Conservation (phyloP, 1,140 invertebrate genomes). For the Trinorchestia longiramus region DNA sequence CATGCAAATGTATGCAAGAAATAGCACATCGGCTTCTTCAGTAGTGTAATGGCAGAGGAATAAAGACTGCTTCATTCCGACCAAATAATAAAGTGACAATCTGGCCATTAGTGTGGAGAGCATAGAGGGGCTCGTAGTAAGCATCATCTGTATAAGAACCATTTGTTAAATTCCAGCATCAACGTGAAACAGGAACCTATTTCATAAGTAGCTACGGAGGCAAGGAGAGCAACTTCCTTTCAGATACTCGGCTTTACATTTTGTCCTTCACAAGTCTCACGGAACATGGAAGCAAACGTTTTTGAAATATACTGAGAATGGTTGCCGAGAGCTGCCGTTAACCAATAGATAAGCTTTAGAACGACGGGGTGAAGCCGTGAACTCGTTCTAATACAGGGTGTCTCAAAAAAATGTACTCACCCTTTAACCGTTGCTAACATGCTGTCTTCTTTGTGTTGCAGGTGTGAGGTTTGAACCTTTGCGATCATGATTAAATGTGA, state of each 20-base stretch:
- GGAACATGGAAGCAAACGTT: neutral
- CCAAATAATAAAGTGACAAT: neutral
- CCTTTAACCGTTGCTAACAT: no score
- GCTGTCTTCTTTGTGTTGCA: no score
- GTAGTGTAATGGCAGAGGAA: neutral
- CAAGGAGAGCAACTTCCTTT: conserved; percentile 33
- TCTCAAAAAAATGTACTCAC: no score
- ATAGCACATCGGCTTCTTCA: neutral
- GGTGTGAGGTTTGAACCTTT: no score
- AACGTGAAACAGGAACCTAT: neutral
- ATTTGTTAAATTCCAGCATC: neutral
- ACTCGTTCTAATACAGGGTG: no score
- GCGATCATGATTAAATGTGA: no score
- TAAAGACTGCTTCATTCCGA: neutral
- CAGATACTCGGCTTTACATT: neutral
- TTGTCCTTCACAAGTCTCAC: neutral
- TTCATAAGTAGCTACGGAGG: neutral
- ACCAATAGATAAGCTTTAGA: neutral
- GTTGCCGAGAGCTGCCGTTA: neutral
- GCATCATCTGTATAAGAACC: neutral
- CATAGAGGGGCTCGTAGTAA: neutral
- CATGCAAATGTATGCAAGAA: neutral
- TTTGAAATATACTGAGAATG: neutral
- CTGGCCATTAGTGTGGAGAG: neutral
- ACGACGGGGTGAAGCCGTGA: no score